Evolutionary conservation across 1,140 invertebrate species (phyloP), one percentile per base, ranked within the genome.

Genomic region (Lepidostoma basale): DNA sequence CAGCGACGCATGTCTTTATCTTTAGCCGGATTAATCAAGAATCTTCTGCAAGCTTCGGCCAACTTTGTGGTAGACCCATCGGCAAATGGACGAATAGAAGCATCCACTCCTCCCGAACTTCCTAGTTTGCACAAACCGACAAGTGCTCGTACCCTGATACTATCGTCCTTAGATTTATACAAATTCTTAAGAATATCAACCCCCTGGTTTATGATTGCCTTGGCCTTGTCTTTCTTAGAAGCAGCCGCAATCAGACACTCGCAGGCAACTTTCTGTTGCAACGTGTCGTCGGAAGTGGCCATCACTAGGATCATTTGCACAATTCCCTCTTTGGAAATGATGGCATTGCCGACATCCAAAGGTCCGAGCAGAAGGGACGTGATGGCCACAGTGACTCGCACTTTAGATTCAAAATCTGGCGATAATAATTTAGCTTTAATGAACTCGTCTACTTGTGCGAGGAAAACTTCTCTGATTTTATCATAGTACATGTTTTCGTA

Each of bases 51-150:
- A 14, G 95, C 95, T 80, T 95, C 92, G 0, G 97, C 95, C 45
- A 99, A 79, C 80, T 97, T 97, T n/a, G 89, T 83, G 1, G 92
- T 95, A 0, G 96, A 93, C 23, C 96, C 97, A 75, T 99, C 98
- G 36, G 95, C 91, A 84, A 99, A 97, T 2, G 96, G 95, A 69
- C 92, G 87, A 30, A 94, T 89, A 30, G 95, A 94, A 9, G 95
- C 94, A 86, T 99, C 98, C 73, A 91, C 92, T n/a, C 98, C 98
- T 62, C 96, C 95, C 75, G 92, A 94, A 74, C 96, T 96, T 8
- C 96, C 96, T 52, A 99, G 82, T 84, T 99, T 99, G 79, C 98
- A 99, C 0, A 99, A 81, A 14, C 98, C 98, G 8, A 97, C 95
- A 10, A 98, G 78, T 30, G 95, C 95, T 70, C 95, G 87, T 1